Evolutionary conservation across 2,113 vertebrate species (phyloP).

Genomic region (Poecile atricapillus): DNA sequence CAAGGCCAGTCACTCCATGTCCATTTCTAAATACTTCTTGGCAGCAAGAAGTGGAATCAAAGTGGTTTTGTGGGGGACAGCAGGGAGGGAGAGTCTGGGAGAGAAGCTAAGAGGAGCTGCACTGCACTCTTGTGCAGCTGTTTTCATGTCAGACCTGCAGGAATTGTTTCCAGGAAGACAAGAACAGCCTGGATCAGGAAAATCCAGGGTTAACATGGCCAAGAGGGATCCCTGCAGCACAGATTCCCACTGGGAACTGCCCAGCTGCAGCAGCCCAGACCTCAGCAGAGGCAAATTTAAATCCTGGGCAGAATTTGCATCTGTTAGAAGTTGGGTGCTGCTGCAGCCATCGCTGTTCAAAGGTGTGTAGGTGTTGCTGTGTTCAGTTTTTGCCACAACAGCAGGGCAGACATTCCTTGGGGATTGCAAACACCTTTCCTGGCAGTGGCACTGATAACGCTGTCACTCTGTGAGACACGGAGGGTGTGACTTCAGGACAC

Average conservation of each 20-base stretch:
- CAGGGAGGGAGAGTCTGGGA: neutral
- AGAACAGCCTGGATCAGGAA: neutral
- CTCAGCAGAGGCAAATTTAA: neutral
- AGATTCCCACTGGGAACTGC: neutral
- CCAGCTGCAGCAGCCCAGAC: neutral
- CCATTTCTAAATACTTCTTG: neutral
- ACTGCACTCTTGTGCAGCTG: accelerated
- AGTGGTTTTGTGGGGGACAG: neutral
- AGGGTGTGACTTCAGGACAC: neutral
- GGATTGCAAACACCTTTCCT: neutral
- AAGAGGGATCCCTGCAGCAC: neutral
- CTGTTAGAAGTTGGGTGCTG: neutral
- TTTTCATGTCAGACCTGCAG: neutral
- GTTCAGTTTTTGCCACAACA: neutral
- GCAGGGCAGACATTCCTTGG: neutral
- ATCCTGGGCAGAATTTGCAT: neutral
- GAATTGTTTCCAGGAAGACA: neutral
- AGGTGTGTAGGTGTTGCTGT: neutral
- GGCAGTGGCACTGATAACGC: neutral
- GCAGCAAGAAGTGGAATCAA: neutral
- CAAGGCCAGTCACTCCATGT: neutral
- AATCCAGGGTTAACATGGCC: neutral
- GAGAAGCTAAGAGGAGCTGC: neutral
- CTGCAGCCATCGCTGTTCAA: neutral
- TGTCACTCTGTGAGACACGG: neutral